Percentiles rank a stretch among this genome's conserved stretches.
Evolutionary conservation across 2,888 invertebrate genomes (phyloP).

Genomic region (Nomada ferruginata): DNA sequence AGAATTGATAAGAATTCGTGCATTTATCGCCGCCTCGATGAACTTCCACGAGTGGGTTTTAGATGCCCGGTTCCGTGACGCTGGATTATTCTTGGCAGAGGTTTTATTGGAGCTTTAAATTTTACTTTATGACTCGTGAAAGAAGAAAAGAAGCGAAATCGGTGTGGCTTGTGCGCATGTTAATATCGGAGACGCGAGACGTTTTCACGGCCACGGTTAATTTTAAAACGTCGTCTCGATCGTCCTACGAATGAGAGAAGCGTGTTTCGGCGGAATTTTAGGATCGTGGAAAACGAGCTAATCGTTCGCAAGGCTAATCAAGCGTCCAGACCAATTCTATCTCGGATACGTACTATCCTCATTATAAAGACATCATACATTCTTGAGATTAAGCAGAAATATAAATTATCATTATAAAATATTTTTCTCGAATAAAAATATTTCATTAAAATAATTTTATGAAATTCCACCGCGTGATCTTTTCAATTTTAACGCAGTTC

Average conservation of each 20-base stretch:
- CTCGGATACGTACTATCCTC: background rate
- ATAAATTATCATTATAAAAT: no score
- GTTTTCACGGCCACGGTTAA: constrained; percentile 30
- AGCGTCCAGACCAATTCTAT: background rate
- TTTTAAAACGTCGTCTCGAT: constrained; percentile 31
- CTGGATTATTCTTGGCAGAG: constrained; percentile 41
- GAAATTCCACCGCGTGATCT: background rate
- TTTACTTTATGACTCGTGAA: constrained; percentile 38
- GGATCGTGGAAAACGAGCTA: constrained; percentile 10
- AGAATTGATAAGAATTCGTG: constrained; percentile 52
- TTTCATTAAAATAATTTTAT: background rate
- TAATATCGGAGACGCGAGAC: constrained; percentile 18
- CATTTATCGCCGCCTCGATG: constrained; percentile 51
- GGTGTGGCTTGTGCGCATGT: constrained; percentile 4
- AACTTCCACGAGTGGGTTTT: constrained; percentile 34
- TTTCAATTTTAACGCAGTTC: background rate
- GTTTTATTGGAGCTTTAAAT: constrained; percentile 43
- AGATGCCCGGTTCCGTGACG: constrained; percentile 4
- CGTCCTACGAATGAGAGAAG: background rate
- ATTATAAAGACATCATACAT: background rate
- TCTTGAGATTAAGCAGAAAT: background rate
- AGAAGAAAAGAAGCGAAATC: constrained; percentile 12
- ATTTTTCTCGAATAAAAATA: background rate
- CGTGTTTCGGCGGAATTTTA: constrained; percentile 8
- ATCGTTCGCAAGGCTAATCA: constrained; percentile 15